Conservation (phyloP, 2,888 invertebrate species). For the Microchrysa polita region DNA sequence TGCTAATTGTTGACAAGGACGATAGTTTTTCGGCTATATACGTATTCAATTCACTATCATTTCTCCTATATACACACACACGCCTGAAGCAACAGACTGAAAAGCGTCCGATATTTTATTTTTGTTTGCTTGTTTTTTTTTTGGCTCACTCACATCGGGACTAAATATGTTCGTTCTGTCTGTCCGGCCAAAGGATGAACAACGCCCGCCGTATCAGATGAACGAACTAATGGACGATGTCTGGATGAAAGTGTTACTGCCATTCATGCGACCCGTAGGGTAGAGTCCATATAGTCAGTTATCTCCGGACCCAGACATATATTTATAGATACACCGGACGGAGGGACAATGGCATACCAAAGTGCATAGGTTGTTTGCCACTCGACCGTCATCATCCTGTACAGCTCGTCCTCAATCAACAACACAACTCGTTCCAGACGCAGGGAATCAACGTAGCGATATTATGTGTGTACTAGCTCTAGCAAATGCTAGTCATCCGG, state of each 20-base stretch:
- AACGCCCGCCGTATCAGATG: too few species aligned
- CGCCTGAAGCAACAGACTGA: slow-evolving; percentile 19
- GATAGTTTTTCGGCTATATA: slow-evolving; percentile 17
- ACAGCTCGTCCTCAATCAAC: neutral
- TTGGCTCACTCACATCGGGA: neutral
- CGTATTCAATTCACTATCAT: slow-evolving; percentile 6
- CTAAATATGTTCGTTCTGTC: neutral
- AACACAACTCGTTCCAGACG: slow-evolving; percentile 20
- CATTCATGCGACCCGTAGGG: neutral
- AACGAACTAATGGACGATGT: too few species aligned
- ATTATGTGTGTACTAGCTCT: slow-evolving; percentile 16
- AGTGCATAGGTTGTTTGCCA: slow-evolving; percentile 16
- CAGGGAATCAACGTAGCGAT: slow-evolving; percentile 14
- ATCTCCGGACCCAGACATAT: slow-evolving; percentile 41
- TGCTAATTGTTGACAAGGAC: slow-evolving; percentile 30
- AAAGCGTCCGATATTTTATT: neutral
- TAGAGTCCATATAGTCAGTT: neutral
- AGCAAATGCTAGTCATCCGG: slow-evolving; percentile 16
- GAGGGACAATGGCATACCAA: slow-evolving; percentile 35
- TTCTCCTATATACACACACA: too few species aligned
- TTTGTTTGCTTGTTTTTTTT: neutral
- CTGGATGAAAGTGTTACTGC: neutral
- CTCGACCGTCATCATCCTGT: too few species aligned
- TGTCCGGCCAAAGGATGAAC: too few species aligned
- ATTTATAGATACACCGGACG: too few species aligned